Conservation (phyloP, 2,797 vertebrate genomes). For the Pogonophryne albipinna region DNA sequence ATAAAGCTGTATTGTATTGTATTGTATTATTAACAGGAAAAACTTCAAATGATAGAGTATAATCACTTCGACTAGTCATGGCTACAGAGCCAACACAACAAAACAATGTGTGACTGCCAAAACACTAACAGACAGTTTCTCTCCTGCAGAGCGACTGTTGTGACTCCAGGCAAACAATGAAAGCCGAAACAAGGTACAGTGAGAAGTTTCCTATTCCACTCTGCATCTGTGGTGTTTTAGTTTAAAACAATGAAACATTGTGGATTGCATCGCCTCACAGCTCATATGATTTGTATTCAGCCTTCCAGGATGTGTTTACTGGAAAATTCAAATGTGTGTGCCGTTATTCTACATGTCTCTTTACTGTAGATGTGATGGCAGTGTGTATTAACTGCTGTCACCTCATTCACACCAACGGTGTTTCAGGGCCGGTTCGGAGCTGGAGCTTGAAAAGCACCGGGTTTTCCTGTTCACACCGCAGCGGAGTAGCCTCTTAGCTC, state of each 20-base stretch:
- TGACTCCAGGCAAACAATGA: background rate
- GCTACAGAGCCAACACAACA: slow-evolving; percentile 6
- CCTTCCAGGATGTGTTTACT: slow-evolving; percentile 12
- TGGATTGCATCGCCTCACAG: background rate
- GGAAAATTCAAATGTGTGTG: background rate
- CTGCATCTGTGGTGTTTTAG: background rate
- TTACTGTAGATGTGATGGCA: slow-evolving; percentile 18
- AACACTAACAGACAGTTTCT: background rate
- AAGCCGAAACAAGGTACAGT: slow-evolving; percentile 1
- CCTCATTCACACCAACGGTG: too few species aligned
- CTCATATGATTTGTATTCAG: background rate
- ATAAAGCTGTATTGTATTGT: too few species aligned
- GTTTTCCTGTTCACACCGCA: too few species aligned
- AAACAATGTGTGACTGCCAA: slow-evolving; percentile 19
- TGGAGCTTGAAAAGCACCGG: too few species aligned
- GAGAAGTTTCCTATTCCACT: slow-evolving; percentile 12
- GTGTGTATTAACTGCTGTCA: slow-evolving; percentile 14
- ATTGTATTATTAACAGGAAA: too few species aligned
- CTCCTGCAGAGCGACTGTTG: background rate
- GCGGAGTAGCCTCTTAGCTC: too few species aligned
- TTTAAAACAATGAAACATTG: background rate
- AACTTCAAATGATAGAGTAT: slow-evolving; percentile 8
- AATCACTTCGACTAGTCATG: background rate
- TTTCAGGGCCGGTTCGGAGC: too few species aligned
- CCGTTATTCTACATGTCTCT: slow-evolving; percentile 17